Evolutionary conservation across 2,888 invertebrate genomes (phyloP), one percentile per base, ranked within the genome.

Genomic region (Euplexia lucipara): DNA sequence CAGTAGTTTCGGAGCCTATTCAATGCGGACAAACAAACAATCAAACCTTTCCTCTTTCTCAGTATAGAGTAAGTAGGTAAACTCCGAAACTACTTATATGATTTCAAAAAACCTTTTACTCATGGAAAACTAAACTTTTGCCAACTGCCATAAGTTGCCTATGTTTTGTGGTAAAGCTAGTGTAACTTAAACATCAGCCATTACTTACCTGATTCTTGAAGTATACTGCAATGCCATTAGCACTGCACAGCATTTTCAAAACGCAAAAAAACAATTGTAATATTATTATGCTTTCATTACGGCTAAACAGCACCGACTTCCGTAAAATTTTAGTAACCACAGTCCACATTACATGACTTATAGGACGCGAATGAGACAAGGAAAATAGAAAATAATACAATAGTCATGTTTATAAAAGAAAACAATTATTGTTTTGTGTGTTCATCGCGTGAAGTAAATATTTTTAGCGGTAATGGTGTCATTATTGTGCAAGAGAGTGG

Each of bases 151-250:
- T 26, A 26, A 26, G 26, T 3, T n/a, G n/a, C n/a, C n/a, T 26
- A 26, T 26, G 26, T 26, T 26, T 26, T 26, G 5, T 26, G 26
- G n/a, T n/a, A n/a, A n/a, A n/a, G n/a, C 5, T 26, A 26, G 26
- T 26, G 26, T 26, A 26, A 26, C 26, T 3, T 26, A 3, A 26
- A 26, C 2, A 26, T 26, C 26, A 3, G 5, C n/a, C 12, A 30
- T 9, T 6, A 56, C 73, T 64, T 14, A 70, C 73, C 41, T 70
- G 75, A 10, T 57, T 42, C 14, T 70, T 74, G 44, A 75, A 60
- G 14, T 41, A 70, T 39, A 42, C 0, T 42, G 75, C 53, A 8
- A 65, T 44, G 9, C 32, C 44, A 3, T 57, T 35, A n/a, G 44
- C 14, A 60, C 52, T 34, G 20, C 45, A 65, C 6, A 78, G 26